phyloP scores from a whole-genome alignment of 2,113 vertebrate genomes.

The Microcebus ravelobensis region DNA sequence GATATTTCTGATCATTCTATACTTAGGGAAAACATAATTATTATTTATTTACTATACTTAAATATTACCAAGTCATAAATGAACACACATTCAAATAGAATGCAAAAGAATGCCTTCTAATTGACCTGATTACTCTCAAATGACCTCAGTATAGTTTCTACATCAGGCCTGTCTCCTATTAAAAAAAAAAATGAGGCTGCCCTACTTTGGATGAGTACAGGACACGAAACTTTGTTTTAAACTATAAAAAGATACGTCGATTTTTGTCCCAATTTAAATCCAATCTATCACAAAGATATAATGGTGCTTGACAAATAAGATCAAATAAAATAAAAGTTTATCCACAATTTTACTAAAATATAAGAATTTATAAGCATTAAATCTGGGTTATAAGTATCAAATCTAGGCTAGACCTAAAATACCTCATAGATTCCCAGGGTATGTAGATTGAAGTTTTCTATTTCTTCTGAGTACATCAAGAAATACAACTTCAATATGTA shows the following conservation, averaged over 20 bases:
- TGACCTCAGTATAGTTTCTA: neutral
- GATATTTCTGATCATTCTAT: neutral
- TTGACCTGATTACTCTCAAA: constrained; percentile 53
- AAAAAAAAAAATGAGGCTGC: constrained; percentile 50
- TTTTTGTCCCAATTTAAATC: constrained; percentile 63
- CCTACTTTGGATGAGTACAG: constrained; percentile 68
- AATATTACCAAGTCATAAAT: neutral
- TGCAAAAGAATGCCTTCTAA: neutral
- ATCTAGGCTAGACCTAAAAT: neutral
- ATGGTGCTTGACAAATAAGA: constrained; percentile 34
- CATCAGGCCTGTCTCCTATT: neutral
- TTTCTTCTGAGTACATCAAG: neutral
- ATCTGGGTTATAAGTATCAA: neutral
- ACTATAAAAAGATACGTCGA: constrained; percentile 61
- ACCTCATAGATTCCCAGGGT: neutral
- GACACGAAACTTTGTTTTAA: constrained; percentile 61
- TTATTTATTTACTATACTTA: neutral
- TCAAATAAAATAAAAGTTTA: constrained; percentile 30
- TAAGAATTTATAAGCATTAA: neutral
- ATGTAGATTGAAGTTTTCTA: neutral
- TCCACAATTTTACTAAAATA: neutral
- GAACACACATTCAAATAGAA: neutral
- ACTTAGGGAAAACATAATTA: neutral
- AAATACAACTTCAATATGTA: neutral
- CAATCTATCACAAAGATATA: constrained; percentile 34